Percentiles rank a stretch among this genome's conserved stretches.
Evolutionary conservation across 2,113 vertebrate genomes (phyloP).

Genomic region (Callithrix jacchus): DNA sequence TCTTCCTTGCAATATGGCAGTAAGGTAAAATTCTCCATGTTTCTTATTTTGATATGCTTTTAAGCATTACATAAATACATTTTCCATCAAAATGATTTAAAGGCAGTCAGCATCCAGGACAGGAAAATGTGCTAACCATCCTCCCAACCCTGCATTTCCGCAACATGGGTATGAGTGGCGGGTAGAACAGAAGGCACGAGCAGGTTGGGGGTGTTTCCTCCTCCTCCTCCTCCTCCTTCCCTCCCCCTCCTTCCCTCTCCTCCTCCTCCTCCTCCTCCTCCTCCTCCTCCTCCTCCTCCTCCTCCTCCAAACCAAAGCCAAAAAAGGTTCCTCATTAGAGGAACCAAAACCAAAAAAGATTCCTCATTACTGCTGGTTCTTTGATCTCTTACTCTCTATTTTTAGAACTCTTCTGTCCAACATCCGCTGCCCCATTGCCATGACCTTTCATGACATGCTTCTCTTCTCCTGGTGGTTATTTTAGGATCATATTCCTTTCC

Average conservation of each 20-base stretch:
- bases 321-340: slow-evolving; percentile 25
- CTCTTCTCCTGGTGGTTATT: slow-evolving; percentile 74
- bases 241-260: neutral
- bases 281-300: neutral
- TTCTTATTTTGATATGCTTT: neutral
- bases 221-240: neutral
- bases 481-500: slow-evolving; percentile 72
- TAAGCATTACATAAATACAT: neutral
- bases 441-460: slow-evolving; percentile 74
- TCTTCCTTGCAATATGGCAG: neutral
- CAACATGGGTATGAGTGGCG: neutral
- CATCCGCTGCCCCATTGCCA: slow-evolving; percentile 65
- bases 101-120: neutral
- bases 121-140: neutral
- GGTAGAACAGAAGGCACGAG: neutral
- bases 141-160: neutral
- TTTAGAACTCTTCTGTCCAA: slow-evolving; percentile 73
- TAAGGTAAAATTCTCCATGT: neutral
- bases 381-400: slow-evolving; percentile 70
- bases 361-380: slow-evolving; percentile 50
- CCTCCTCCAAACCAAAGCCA: slow-evolving; percentile 36
- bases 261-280: too few species aligned
- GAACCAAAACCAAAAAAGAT: slow-evolving; percentile 48
- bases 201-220: neutral
- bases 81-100: slow-evolving; percentile 29